These are phyloP conservation scores for Drosophila nr. perissopoda DNA, from an alignment of 2,888 invertebrate species.

Conservation along the genomic window DNA sequence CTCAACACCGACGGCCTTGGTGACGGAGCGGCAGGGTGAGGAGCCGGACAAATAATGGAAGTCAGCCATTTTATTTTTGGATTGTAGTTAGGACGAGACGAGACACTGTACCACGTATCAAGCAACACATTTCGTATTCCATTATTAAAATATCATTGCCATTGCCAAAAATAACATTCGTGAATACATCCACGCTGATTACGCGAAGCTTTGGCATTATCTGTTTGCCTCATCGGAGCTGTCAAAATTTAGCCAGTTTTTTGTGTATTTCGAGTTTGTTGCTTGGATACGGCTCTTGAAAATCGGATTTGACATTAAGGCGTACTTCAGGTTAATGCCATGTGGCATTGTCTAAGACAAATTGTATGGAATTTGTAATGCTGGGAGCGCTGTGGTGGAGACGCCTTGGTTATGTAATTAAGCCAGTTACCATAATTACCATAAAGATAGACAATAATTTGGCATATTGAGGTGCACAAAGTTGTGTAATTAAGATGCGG, in stretches of 20 bases:
- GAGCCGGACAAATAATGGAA: too few relatives aligned
- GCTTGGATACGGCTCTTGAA: conserved; percentile 41
- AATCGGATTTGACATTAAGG: conserved; percentile 66
- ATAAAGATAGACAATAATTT: conserved; percentile 68
- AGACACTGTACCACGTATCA: too few relatives aligned
- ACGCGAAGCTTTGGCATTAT: conserved; percentile 8
- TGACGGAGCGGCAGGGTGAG: too few relatives aligned
- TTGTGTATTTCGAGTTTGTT: conserved; percentile 1
- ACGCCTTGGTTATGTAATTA: conserved; percentile 62
- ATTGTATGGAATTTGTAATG: conserved; percentile 45
- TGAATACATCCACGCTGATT: conserved; percentile 13
- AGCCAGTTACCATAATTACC: conserved; percentile 72
- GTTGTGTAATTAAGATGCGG: conserved; percentile 57
- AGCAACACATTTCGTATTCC: neutral
- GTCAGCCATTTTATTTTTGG: too few relatives aligned
- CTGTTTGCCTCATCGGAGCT: conserved; percentile 19
- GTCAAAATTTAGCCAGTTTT: conserved; percentile 23
- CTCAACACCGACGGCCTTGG: too few relatives aligned
- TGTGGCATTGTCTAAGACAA: conserved; percentile 45
- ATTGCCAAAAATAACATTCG: conserved; percentile 13
- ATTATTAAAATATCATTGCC: conserved; percentile 20
- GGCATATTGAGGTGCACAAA: conserved; percentile 45
- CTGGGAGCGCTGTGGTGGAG: conserved; percentile 18
- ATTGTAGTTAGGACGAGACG: too few relatives aligned
- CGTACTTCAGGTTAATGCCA: conserved; percentile 60